Base-by-base conservation (phyloP, 2,888 invertebrate species). In the Sarcophaga carnaria region DNA sequence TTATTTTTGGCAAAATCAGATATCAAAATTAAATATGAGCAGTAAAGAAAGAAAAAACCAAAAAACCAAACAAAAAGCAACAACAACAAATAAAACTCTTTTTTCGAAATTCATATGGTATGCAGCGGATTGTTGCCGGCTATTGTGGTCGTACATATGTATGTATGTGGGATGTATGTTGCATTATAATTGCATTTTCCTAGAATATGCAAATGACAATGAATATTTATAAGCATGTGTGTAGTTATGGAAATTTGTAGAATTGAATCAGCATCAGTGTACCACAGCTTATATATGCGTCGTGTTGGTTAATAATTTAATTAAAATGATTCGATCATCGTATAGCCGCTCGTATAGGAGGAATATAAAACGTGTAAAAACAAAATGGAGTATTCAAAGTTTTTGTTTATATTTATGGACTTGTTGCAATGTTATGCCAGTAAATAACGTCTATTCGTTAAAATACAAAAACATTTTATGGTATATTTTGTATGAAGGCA, bases 181-280 rank as follows among this genome's bases (percentile, higher is more conserved):
- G 17, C 54, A 17, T 14, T 5, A 54, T 54, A 54, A 54, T 54
- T 54, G 17, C 54, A 54, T 12, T 54, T 14, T 54, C 10, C 62
- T 37, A n/a, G 49, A 49, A 75, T 37, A 49, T 75, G 69, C 62
- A 71, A 82, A 76, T 70, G 63, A 45, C 70, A 71, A 76, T 81
- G 64, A 64, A 82, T 76, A 59, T 82, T 62, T 70, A 54, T 64
- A 27, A 11, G 25, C 49, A 47, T 71, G 12, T 27, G 54, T 10
- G 37, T 37, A 37, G 37, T 37, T 37, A 54, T 17, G 54, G 14
- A 54, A 54, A 54, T 54, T 37, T 37, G 37, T 37, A 37, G 10
- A 37, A 37, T 8, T 37, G 8, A 37, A 37, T 8, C 37, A 37
- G 37, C 8, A 37, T 37, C 37, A 37, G 8, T 1, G 8, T 37